Percentiles rank a stretch among this genome's conserved stretches.
These are phyloP conservation scores for Fulmarus glacialis DNA, from an alignment of 2,113 vertebrate genomes.

Conservation along the genomic window DNA sequence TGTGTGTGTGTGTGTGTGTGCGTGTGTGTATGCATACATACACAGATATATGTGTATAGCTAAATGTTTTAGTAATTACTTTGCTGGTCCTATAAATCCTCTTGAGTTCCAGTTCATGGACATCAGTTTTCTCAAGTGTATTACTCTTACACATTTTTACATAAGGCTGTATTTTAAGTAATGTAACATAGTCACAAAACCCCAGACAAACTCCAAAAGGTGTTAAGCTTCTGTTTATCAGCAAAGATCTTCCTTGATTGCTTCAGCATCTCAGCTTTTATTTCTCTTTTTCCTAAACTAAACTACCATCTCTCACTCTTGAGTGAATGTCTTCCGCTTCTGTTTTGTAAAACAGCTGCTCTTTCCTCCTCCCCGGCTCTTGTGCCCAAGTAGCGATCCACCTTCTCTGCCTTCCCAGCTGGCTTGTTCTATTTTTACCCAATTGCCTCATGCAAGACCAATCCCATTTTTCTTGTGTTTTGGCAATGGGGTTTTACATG, in stretches of 20 bases:
- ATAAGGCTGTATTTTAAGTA: neutral
- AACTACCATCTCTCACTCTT: neutral
- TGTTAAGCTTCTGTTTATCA: neutral
- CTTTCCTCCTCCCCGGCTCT: neutral
- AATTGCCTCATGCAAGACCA: neutral
- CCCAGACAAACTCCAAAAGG: neutral
- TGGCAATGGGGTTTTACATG: neutral
- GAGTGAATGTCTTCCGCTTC: neutral
- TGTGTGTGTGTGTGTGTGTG: fast-evolving
- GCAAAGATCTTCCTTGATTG: neutral
- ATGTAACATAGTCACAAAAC: neutral
- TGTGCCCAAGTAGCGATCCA: neutral
- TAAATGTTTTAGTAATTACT: neutral
- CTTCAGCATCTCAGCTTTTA: neutral
- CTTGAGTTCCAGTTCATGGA: neutral
- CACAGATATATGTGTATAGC: neutral
- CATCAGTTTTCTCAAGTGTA: neutral
- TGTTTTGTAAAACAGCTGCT: neutral
- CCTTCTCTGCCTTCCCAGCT: neutral
- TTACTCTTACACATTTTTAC: neutral
- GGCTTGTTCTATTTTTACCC: neutral
- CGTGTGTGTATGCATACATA: neutral
- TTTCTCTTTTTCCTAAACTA: neutral
- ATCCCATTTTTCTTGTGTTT: neutral
- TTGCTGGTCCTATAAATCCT: neutral